These are phyloP conservation scores for Athene cunicularia DNA, from an alignment of 2,113 vertebrate species.

Conservation along the genomic window DNA sequence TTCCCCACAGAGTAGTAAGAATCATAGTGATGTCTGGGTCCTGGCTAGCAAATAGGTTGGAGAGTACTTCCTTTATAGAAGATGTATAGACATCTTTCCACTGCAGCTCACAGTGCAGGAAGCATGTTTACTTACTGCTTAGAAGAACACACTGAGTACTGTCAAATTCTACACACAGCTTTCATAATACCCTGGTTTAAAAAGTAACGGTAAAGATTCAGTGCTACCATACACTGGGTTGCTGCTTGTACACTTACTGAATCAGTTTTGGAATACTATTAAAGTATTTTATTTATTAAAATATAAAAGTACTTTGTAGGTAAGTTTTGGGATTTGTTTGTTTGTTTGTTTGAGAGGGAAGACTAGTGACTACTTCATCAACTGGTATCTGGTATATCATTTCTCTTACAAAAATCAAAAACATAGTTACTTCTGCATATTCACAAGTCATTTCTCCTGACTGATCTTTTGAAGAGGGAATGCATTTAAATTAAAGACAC, in stretches of 20 bases:
- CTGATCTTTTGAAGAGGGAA: neutral
- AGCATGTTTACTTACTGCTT: neutral
- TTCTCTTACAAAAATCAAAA: neutral
- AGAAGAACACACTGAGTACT: neutral
- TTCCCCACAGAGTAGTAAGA: neutral
- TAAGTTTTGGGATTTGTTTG: neutral
- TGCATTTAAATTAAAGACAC: neutral
- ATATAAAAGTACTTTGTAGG: neutral
- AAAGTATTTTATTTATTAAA: neutral
- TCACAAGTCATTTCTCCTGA: neutral
- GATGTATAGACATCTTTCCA: neutral
- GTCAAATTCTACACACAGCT: neutral
- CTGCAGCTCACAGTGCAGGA: neutral
- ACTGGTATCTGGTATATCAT: neutral
- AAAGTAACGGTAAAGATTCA: neutral
- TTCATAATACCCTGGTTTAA: neutral
- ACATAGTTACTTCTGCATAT: neutral
- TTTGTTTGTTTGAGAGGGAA: neutral
- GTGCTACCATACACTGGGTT: neutral
- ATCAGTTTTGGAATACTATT: neutral
- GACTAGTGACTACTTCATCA: neutral
- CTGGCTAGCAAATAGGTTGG: neutral
- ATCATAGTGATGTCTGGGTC: neutral
- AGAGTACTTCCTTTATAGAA: neutral
- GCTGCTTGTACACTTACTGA: neutral